phyloP scores from a whole-genome alignment of 1,140 invertebrate genomes.

The Drosophila parabipectinata region DNA sequence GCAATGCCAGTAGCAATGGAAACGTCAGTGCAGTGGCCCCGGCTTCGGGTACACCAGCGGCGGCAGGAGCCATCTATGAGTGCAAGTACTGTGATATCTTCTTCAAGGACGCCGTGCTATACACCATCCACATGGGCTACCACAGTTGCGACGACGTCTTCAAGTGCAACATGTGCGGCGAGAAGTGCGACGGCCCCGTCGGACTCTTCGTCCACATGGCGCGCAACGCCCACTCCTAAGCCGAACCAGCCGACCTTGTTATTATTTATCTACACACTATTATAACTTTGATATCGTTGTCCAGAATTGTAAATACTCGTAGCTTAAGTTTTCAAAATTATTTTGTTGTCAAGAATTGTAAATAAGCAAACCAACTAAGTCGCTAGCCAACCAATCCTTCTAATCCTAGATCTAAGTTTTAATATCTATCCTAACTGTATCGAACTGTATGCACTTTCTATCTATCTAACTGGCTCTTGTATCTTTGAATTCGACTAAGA shows the following conservation, averaged over 20 bases:
- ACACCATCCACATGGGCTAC: slow-evolving; percentile 98
- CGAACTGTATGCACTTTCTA: slow-evolving; percentile 17
- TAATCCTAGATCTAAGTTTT: slow-evolving; percentile 66
- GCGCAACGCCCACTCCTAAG: slow-evolving; percentile 90
- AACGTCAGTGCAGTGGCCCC: slow-evolving; percentile 51
- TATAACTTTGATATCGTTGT: slow-evolving; percentile 61
- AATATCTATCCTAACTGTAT: slow-evolving; percentile 30
- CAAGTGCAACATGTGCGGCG: slow-evolving; percentile 97
- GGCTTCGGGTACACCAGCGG: slow-evolving; percentile 42
- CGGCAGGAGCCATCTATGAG: slow-evolving; percentile 84
- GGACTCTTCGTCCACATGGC: slow-evolving; percentile 97
- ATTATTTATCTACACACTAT: slow-evolving; percentile 70
- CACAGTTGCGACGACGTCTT: slow-evolving; percentile 96
- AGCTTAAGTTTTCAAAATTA: slow-evolving; percentile 56
- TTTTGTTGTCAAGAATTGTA: slow-evolving; percentile 82
- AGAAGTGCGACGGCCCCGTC: slow-evolving; percentile 91
- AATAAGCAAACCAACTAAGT: slow-evolving; percentile 66
- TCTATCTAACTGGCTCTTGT: slow-evolving; percentile 13
- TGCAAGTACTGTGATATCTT: slow-evolving; percentile 95
- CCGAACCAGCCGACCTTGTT: slow-evolving; percentile 41
- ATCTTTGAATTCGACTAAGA: slow-evolving; percentile 50
- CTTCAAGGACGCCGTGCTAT: slow-evolving; percentile 96
- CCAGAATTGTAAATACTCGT: slow-evolving; percentile 78
- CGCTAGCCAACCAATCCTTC: slow-evolving; percentile 28
- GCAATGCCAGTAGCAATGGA: slow-evolving; percentile 31